These are phyloP conservation scores for Numenius phaeopus DNA, from an alignment of 2,797 vertebrate genomes.

Conservation along the genomic window DNA sequence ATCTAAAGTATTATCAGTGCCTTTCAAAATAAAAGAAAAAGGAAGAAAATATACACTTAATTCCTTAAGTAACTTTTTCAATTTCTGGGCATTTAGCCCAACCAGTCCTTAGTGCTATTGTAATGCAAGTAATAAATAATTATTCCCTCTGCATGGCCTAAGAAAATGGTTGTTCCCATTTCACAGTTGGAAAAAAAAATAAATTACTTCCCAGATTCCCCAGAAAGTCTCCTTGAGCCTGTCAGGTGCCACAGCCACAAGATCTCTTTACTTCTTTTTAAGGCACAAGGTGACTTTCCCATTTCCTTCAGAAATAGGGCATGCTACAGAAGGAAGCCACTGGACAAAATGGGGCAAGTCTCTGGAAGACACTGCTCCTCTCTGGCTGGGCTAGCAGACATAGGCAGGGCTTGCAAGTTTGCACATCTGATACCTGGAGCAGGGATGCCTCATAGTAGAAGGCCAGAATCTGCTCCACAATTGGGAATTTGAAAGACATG, in stretches of 20 bases:
- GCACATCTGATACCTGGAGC: not conserved
- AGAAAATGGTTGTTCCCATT: slow-evolving; percentile 6
- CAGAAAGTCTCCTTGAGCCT: not conserved
- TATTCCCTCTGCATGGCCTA: not conserved
- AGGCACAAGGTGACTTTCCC: not conserved
- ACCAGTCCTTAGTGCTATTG: not conserved
- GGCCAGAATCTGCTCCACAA: not conserved
- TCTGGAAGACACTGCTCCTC: not conserved
- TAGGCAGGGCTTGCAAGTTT: not conserved
- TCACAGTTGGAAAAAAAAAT: not conserved
- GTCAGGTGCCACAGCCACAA: not conserved
- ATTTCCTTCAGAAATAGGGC: not conserved
- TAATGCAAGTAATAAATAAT: slow-evolving; percentile 56
- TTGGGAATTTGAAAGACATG: not conserved
- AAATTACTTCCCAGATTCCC: not conserved
- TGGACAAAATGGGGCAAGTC: not conserved
- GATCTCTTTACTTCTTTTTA: not conserved
- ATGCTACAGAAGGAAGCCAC: not conserved
- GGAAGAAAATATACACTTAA: not conserved
- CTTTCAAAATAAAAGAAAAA: not conserved
- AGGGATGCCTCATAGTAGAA: not conserved
- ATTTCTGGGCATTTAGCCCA: slow-evolving; percentile 56
- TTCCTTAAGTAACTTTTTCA: slow-evolving; percentile 36
- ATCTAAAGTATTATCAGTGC: not conserved
- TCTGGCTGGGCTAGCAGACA: not conserved